Evolutionary conservation across 2,113 vertebrate genomes (phyloP), one percentile per base, ranked within the genome.

Genomic region (Oenanthe melanoleuca): DNA sequence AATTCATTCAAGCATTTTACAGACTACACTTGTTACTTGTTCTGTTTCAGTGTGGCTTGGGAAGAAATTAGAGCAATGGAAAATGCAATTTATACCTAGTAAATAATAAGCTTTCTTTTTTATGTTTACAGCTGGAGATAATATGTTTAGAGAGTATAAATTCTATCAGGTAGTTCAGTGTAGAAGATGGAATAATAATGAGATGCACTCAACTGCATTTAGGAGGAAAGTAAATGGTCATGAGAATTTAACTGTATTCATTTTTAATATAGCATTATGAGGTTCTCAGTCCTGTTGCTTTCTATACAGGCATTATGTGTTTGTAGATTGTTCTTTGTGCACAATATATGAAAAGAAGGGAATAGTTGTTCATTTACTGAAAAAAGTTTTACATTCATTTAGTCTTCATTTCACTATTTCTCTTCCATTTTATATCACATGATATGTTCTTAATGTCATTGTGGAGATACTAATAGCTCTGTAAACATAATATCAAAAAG

Each of bases 391-490:
- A 38, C 85, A 31, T 88, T 47, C 69, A 92, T 89, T 81, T 90
- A 87, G 47, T 91, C 59, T 70, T 94, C 77, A 34, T 94, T 95
- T 94, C 69, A 88, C 38, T 90, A n/a, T 60, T 74, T 74, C 55
- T 81, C 26, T 65, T 92, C 21, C 8, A 13, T 96, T 95, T 94
- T 94, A 34, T 88, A 67, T 79, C 28, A 14, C 15, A 13, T 93
- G 37, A 53, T 70, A 55, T 53, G 57, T 73, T 81, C 56, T 90
- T 93, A 80, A 60, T 85, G 33, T 81, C 91, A 86, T 69, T 90
- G 56, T 63, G 37, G 55, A 92, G 73, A 81, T 70, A 82, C 49
- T 78, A 88, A 83, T n/a, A 84, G 47, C 40, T 81, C 60, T 95
- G 57, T 90, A 93, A 88, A 86, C 40, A 52, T 63, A 57, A 12